These are phyloP conservation scores for Callipepla squamata DNA, from an alignment of 2,113 vertebrate genomes.

Conservation along the genomic window DNA sequence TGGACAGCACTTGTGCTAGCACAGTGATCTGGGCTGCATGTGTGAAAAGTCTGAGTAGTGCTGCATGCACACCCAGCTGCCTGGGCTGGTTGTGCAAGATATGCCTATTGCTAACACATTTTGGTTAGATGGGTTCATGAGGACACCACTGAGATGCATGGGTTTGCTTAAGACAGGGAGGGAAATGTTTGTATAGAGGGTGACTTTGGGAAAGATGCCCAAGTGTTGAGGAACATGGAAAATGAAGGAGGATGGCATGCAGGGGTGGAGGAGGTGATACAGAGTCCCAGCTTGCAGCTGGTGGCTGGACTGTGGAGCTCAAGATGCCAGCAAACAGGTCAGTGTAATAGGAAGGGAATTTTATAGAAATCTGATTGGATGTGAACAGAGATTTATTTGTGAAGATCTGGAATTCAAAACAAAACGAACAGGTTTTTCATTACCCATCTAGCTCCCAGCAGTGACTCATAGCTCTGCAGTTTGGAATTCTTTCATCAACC, in stretches of 20 bases:
- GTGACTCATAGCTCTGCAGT: neutral
- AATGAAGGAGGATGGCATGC: neutral
- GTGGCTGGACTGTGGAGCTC: neutral
- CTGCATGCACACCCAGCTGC: neutral
- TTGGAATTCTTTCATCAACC: neutral
- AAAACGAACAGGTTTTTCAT: constrained; percentile 38
- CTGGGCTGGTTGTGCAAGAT: neutral
- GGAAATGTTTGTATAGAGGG: neutral
- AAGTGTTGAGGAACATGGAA: neutral
- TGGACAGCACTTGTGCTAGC: constrained; percentile 2
- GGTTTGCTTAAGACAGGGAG: neutral
- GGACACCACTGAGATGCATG: neutral
- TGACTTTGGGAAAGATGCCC: neutral
- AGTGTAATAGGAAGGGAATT: constrained; percentile 6
- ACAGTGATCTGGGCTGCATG: accelerated
- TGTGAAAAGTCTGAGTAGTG: neutral
- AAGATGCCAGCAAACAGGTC: neutral
- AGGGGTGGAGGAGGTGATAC: neutral
- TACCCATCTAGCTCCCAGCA: neutral
- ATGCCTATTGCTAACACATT: accelerated
- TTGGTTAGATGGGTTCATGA: neutral
- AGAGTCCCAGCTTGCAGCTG: neutral
- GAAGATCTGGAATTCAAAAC: constrained; percentile 33
- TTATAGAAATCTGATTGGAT: neutral
- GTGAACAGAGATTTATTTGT: neutral